These are phyloP conservation scores for Meiosimyza decipiens DNA, from an alignment of 2,888 invertebrate species.

Conservation along the genomic window DNA sequence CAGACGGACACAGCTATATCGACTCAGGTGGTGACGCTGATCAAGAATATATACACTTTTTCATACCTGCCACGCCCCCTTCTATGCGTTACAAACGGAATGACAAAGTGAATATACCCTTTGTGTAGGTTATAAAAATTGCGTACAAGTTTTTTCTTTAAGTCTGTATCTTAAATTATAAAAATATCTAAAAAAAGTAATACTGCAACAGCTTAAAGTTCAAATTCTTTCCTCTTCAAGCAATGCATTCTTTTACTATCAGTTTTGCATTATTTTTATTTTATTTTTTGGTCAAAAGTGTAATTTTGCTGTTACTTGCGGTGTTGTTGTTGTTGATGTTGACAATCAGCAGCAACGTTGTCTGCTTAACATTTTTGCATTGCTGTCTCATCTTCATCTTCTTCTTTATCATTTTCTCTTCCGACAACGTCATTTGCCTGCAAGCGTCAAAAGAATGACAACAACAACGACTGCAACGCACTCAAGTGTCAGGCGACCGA, in stretches of 20 bases:
- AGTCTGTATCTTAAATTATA: no score
- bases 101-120: no score
- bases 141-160: no score
- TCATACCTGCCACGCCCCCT: no score
- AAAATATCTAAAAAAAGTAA: no score
- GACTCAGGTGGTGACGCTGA: no score
- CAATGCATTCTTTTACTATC: not conserved
- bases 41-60: no score
- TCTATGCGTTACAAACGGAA: no score
- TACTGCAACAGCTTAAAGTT: not conserved
- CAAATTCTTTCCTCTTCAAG: not conserved
- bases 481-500: conserved; percentile 26
- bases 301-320: conserved; percentile 2
- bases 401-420: not conserved
- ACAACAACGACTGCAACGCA: not conserved
- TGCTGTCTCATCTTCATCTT: conserved; percentile 6
- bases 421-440: conserved; percentile 45
- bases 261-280: conserved; percentile 13
- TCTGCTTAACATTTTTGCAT: conserved; percentile 11
- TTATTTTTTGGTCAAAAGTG: conserved; percentile 27
- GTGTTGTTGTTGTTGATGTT: conserved; percentile 23
- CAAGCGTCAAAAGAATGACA: conserved; percentile 25
- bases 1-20: no score
- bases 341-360: not conserved
- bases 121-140: no score